phyloP scores from a whole-genome alignment of 2,797 vertebrate species.

The Bovichtus diacanthus region DNA sequence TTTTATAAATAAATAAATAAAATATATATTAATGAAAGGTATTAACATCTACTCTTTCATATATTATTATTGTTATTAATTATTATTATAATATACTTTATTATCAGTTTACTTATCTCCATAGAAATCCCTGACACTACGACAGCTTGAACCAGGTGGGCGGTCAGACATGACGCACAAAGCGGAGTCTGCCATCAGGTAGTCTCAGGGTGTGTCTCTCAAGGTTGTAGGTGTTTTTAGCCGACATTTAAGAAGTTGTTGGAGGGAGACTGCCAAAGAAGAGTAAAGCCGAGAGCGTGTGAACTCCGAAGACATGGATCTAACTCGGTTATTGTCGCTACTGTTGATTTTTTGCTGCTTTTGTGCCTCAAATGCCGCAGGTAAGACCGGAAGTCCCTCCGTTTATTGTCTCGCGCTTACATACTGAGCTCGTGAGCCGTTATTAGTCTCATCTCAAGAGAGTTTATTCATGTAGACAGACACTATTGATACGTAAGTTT shows the following conservation, averaged over 20 bases:
- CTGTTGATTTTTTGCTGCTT: slow-evolving; percentile 15
- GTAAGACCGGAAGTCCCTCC: slow-evolving; percentile 23
- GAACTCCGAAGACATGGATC: slow-evolving; percentile 29
- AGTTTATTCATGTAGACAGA: not conserved
- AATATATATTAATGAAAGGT: not conserved
- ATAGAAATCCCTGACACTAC: not conserved
- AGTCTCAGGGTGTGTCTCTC: slow-evolving; percentile 64
- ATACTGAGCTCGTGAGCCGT: not conserved
- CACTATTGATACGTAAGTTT: fast-evolving
- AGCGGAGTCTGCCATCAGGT: slow-evolving; percentile 9
- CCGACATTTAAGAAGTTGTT: not conserved
- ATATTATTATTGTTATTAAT: no score
- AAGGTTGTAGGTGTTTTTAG: fast-evolving
- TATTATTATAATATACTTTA: no score
- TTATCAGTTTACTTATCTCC: not conserved
- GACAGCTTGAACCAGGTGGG: not conserved
- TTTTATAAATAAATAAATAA: not conserved
- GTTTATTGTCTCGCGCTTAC: not conserved
- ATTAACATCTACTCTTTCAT: no score
- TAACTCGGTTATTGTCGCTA: not conserved
- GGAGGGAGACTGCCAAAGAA: fast-evolving
- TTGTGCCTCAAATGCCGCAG: fast-evolving
- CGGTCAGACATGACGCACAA: slow-evolving; percentile 12
- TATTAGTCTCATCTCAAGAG: no score
- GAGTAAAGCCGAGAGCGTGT: fast-evolving